phyloP scores from a whole-genome alignment of 2,113 vertebrate species.

The Tragulus kanchil region DNA sequence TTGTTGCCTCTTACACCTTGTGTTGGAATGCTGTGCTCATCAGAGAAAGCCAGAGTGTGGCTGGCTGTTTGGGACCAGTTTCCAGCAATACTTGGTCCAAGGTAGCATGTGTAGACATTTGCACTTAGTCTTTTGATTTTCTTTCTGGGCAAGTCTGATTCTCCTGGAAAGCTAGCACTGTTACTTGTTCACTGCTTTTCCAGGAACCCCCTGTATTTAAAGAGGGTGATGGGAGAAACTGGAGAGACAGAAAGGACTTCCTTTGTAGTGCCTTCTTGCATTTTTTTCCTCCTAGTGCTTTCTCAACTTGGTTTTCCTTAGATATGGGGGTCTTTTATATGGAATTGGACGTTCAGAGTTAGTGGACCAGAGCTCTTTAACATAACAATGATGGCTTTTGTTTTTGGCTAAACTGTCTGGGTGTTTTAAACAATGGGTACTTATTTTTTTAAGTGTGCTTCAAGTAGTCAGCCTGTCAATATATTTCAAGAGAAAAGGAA shows the following conservation, averaged over 20 bases:
- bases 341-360: constrained; percentile 37
- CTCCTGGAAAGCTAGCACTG: neutral
- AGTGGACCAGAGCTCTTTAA: neutral
- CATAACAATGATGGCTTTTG: constrained; percentile 49
- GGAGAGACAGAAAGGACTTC: neutral
- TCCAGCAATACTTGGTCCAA: neutral
- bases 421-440: constrained; percentile 52
- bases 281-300: neutral
- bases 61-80: neutral
- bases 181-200: constrained; percentile 74
- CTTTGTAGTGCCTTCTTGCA: neutral
- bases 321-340: neutral
- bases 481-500: constrained; percentile 46
- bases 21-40: neutral
- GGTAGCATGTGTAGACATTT: neutral
- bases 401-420: constrained; percentile 40
- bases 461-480: neutral
- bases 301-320: neutral
- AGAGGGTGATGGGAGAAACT: neutral
- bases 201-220: constrained; percentile 36
- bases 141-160: neutral
- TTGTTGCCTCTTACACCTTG: rapidly evolving
- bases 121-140: constrained; percentile 11
- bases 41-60: neutral
- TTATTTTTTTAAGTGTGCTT: constrained; percentile 49